Percentiles rank a stretch among this genome's conserved stretches.
phyloP scores from a whole-genome alignment of 2,797 vertebrate genomes.

The Argyrosomus regius region DNA sequence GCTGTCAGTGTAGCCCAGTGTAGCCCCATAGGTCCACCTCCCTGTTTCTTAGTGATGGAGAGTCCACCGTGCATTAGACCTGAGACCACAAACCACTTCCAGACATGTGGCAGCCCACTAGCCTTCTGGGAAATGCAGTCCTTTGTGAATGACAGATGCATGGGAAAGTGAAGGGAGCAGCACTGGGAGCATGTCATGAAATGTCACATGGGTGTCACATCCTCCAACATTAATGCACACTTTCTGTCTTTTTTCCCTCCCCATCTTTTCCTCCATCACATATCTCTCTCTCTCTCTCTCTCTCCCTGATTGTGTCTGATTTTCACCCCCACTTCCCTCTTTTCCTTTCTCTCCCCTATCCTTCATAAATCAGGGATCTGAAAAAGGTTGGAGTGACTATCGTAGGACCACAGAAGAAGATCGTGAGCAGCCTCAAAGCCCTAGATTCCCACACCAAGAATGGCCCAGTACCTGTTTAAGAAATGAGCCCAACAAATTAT shows the following conservation, averaged over 20 bases:
- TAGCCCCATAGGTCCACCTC: constrained; percentile 42
- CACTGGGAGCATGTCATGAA: constrained; percentile 67
- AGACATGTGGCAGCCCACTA: constrained; percentile 55
- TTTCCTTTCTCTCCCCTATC: constrained; percentile 31
- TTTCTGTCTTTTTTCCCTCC: constrained; percentile 41
- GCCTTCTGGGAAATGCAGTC: constrained; percentile 76
- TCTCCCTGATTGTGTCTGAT: background rate
- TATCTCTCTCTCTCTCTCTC: background rate
- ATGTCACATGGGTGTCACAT: constrained; percentile 68
- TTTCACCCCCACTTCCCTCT: background rate
- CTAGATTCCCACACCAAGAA: constrained; percentile 96
- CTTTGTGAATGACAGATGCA: constrained; percentile 74
- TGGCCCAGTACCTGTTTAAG: constrained; percentile 94
- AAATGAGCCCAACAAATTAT: constrained; percentile 55
- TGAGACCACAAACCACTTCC: constrained; percentile 5
- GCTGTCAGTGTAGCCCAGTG: constrained; percentile 71
- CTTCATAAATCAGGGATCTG: constrained; percentile 88
- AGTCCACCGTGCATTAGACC: constrained; percentile 17
- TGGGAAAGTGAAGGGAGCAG: constrained; percentile 64
- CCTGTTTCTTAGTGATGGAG: constrained; percentile 56
- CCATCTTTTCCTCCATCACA: background rate
- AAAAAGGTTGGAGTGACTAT: constrained; percentile 97
- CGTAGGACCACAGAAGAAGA: constrained; percentile 96
- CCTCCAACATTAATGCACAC: constrained; percentile 52
- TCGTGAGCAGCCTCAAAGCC: constrained; percentile 96